Base-by-base conservation (phyloP, 2,888 invertebrate species). In the Geophilus truncorum region DNA sequence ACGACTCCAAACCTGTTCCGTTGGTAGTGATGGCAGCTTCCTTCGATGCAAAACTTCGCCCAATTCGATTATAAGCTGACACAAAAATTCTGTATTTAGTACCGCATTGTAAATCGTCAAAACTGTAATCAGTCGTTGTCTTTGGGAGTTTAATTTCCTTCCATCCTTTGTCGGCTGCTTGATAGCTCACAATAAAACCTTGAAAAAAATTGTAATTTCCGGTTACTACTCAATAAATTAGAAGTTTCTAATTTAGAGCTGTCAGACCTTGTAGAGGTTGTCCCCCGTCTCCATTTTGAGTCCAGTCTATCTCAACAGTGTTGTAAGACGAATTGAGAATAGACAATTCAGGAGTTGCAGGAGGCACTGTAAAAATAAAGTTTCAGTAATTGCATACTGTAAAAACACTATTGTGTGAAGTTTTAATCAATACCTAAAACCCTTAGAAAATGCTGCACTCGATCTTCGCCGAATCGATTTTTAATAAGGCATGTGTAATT, bases 401-500 rank as follows among this genome's bases (percentile, higher is more conserved):
- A 3, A 21, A 75, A 79, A 51, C 28, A n/a, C n/a, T n/a, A n/a
- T n/a, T n/a, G n/a, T n/a, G n/a, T n/a, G n/a, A n/a, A n/a, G n/a
- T n/a, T n/a, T n/a, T n/a, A n/a, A n/a, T 51, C 15, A 6, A 6
- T 78, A 80, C 80, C 76, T 25, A 80, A 76, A 1, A 80, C 80
- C 36, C 40, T 30, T 34, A 80, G 25, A 10, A 9, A 2, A 36
- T 80, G 80, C 23, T 70, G 75, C 10, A 80, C 51, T 21, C 80
- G 32, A 76, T 76, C 80, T 80, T 80, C 80, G 15, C 80, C 80
- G 25, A 80, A 80, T 9, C 80, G 80, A 86, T 97, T 96, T 85
- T 94, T 93, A 0, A 95, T 95, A 40, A 90, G 89, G 86, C 96
- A 97, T 0, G 95, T 94, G 87, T 96, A 97, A 88, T 96, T 96